phyloP scores from a whole-genome alignment of 1,140 invertebrate genomes.

The Papilio dardanus region DNA sequence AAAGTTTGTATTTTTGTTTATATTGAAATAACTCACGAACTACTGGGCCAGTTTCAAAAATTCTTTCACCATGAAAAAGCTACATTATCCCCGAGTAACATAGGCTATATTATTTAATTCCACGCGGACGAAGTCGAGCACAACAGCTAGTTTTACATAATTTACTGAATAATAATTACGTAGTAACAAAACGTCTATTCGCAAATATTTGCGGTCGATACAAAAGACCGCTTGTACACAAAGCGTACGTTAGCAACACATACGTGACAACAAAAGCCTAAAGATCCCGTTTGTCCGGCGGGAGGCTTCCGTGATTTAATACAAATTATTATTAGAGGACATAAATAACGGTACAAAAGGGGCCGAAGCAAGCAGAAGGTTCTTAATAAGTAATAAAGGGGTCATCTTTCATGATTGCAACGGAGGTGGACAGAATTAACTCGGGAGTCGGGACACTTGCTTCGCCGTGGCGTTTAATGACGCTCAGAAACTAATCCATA shows the following conservation, averaged over 20 bases:
- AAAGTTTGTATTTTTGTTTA: too few species aligned
- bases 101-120: too few species aligned
- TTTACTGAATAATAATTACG: background rate
- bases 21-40: too few species aligned
- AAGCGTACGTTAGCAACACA: slow-evolving; percentile 40
- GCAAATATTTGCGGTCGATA: background rate
- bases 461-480: background rate
- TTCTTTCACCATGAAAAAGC: too few species aligned
- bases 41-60: too few species aligned
- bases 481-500: slow-evolving; percentile 6
- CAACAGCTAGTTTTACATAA: too few species aligned
- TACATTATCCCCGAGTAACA: too few species aligned
- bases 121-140: too few species aligned
- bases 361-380: slow-evolving; percentile 61
- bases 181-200: background rate
- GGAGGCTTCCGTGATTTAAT: slow-evolving; percentile 78
- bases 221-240: background rate
- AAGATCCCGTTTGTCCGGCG: slow-evolving; percentile 77
- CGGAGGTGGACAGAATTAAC: slow-evolving; percentile 67
- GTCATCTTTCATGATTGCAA: slow-evolving; percentile 72
- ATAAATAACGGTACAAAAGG: slow-evolving; percentile 77
- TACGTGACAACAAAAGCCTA: slow-evolving; percentile 73
- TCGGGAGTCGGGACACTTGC: slow-evolving; percentile 66
- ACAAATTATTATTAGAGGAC: slow-evolving; percentile 82
- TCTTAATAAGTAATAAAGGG: slow-evolving; percentile 82